Evolutionary conservation across 2,113 vertebrate species (phyloP), one percentile per base, ranked within the genome.

Genomic region (Neolamprologus longior): DNA sequence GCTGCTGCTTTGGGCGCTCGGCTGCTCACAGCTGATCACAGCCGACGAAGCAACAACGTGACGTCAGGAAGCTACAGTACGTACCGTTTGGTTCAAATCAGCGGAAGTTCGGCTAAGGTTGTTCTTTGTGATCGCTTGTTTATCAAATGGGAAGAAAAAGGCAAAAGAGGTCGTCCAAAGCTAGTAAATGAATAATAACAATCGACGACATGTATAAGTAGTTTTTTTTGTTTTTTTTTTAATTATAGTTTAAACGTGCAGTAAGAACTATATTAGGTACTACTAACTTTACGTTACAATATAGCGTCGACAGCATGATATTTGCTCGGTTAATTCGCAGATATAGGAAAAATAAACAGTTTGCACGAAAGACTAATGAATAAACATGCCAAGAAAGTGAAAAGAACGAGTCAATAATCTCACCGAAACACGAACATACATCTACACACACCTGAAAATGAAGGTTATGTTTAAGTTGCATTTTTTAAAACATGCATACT

Each of bases 41-140:
- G 54, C 88, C 28, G 54, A 3, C 81, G 0, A 19, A 80, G 89
- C 89, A 81, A 57, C 90, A 87, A 21, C 7, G 83, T 95, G 94
- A 96, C 94, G 94, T 95, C 93, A 94, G 21, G 26, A 37, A 28
- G 8, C 53, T 37, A 91, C 85, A 80, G 88, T 88, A 76, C 24
- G 68, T 31, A 9, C 68, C 66, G 55, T 84, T 87, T 76, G 73
- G 84, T 66, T 52, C 81, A 80, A 4, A 31, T 50, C 26, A 78
- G 45, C 68, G 68, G 68, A 73, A 73, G 68, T 45, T 73, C 21
- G 21, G 13, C 40, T 45, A 2, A 45, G 37, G 10, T 1, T 66
- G 33, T 66, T 66, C 19, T 50, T n/a, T 50, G 71, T 31, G 42
- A 8, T 78, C 26, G 3, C n/a, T 52, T 76, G 55, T 52, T 35